phyloP scores from a whole-genome alignment of 1,140 invertebrate genomes.

The Capitella teleta region DNA sequence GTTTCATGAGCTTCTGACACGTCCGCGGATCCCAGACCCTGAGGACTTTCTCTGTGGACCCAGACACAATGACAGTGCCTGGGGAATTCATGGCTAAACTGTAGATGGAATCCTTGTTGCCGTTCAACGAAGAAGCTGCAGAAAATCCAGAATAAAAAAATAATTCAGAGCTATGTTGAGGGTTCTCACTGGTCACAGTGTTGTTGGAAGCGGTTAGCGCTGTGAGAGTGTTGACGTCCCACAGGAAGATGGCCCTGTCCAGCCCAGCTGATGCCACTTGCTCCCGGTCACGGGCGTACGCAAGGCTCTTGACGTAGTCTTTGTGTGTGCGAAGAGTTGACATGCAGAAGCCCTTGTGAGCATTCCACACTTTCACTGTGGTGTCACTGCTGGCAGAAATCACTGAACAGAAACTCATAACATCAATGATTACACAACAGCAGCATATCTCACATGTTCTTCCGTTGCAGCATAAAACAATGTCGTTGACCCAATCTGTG shows the following conservation, averaged over 20 bases:
- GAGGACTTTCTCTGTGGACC: slow-evolving; percentile 90
- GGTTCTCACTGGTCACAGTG: slow-evolving; percentile 84
- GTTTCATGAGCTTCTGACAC: slow-evolving; percentile 88
- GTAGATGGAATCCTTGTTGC: slow-evolving; percentile 97
- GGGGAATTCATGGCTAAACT: slow-evolving; percentile 96
- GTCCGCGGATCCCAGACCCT: slow-evolving; percentile 94
- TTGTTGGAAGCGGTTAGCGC: slow-evolving; percentile 96
- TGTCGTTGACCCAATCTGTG: slow-evolving; percentile 99
- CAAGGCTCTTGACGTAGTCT: slow-evolving; percentile 96
- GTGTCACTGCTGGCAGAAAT: slow-evolving; percentile 98
- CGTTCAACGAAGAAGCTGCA: slow-evolving; percentile 82
- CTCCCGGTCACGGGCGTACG: slow-evolving; percentile 96
- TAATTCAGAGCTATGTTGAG: background rate
- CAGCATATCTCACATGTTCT: slow-evolving; percentile 62
- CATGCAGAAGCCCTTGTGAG: slow-evolving; percentile 85
- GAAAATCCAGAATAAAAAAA: slow-evolving; percentile 15
- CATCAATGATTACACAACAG: background rate
- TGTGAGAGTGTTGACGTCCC: slow-evolving; percentile 97
- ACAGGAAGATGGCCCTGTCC: slow-evolving; percentile 92
- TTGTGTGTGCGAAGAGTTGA: slow-evolving; percentile 82
- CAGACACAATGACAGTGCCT: slow-evolving; percentile 90
- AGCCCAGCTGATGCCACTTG: slow-evolving; percentile 94
- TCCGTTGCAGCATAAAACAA: slow-evolving; percentile 91
- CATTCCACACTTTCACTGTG: slow-evolving; percentile 99
- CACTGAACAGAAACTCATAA: slow-evolving; percentile 50